phyloP scores from a whole-genome alignment of 2,113 vertebrate genomes.

The Caranx melampygus region DNA sequence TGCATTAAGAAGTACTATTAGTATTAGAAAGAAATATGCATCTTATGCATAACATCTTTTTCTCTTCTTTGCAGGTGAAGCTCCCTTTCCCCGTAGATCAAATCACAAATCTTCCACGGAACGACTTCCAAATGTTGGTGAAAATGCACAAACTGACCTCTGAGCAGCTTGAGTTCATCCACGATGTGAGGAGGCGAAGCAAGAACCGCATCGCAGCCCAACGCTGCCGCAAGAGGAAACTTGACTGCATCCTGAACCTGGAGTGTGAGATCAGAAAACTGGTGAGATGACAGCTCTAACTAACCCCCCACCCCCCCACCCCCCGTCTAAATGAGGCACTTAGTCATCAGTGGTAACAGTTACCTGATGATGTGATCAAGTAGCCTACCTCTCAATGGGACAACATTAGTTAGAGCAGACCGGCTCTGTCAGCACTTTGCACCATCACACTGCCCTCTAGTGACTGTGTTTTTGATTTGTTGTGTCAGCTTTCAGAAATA shows the following conservation, averaged over 20 bases:
- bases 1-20: neutral
- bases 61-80: conserved; percentile 90
- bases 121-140: conserved; percentile 99
- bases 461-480: neutral
- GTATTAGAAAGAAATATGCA: neutral
- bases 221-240: conserved; percentile 98
- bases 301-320: neutral
- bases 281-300: conserved; percentile 75
- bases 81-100: conserved; percentile 99
- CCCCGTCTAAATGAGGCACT: neutral
- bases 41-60: neutral
- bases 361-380: neutral
- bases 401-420: neutral
- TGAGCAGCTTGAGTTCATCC: conserved; percentile 98
- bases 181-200: conserved; percentile 94
- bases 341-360: neutral
- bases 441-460: neutral
- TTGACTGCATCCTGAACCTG: conserved; percentile 98
- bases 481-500: neutral
- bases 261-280: conserved; percentile 99
- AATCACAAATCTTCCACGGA: conserved; percentile 99
- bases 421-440: neutral
- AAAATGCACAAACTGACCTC: conserved; percentile 99
- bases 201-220: conserved; percentile 99
- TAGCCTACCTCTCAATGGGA: neutral